phyloP scores from a whole-genome alignment of 2,888 invertebrate species.

The Rhopalosiphum nymphaeae region DNA sequence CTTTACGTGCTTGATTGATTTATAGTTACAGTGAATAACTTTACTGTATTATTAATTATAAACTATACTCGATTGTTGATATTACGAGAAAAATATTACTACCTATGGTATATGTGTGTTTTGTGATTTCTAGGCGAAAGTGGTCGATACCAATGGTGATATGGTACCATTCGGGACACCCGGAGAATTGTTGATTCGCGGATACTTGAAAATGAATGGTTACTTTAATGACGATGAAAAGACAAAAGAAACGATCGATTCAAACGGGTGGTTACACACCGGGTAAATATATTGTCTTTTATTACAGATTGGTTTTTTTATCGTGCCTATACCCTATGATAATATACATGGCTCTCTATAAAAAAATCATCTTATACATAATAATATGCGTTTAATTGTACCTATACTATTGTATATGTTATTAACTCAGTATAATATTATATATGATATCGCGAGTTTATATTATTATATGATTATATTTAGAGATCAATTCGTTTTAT shows the following conservation, averaged over 20 bases:
- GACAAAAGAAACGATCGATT: slow-evolving; percentile 77
- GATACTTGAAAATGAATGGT: slow-evolving; percentile 82
- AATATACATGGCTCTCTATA: not conserved
- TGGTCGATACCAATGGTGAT: slow-evolving; percentile 77
- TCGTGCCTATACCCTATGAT: not conserved
- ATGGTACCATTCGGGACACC: slow-evolving; percentile 79
- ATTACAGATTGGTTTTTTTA: not conserved
- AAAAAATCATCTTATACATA: not conserved
- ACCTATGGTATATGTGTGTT: not conserved
- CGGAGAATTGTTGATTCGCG: slow-evolving; percentile 83
- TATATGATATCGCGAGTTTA: not conserved
- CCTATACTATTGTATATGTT: not conserved
- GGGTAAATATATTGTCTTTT: slow-evolving; percentile 73
- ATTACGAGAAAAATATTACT: not conserved
- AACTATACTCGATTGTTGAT: not conserved
- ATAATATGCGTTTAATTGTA: not conserved
- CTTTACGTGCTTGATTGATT: not conserved
- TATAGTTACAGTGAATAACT: not conserved
- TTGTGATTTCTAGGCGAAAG: slow-evolving; percentile 70
- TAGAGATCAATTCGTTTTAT: slow-evolving; percentile 80
- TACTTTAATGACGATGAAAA: slow-evolving; percentile 86
- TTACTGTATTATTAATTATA: not conserved
- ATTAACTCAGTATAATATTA: not conserved
- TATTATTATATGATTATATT: not conserved
- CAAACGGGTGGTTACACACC: slow-evolving; percentile 85